Conservation (phyloP, 2,113 vertebrate genomes). For the Ptilonorhynchus violaceus region DNA sequence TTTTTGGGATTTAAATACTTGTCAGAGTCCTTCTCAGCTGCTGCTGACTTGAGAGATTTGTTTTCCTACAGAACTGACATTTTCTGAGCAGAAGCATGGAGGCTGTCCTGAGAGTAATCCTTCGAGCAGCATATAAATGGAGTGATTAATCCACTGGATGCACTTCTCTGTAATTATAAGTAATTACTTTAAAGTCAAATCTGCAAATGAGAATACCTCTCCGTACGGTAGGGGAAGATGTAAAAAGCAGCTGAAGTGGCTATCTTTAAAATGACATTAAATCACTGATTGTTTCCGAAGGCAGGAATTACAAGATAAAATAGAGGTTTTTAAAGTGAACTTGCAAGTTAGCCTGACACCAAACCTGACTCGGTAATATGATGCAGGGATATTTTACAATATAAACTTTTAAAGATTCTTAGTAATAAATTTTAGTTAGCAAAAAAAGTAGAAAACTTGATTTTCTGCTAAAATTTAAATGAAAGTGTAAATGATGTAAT, state of each 20-base stretch:
- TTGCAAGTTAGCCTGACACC: neutral
- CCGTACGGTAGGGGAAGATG: neutral
- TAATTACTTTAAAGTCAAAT: conserved; percentile 53
- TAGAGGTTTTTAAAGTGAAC: neutral
- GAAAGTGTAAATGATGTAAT: neutral
- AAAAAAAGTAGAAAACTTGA: neutral
- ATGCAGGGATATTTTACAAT: neutral
- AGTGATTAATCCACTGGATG: conserved; percentile 47
- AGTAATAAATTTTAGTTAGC: neutral
- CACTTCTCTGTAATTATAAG: conserved; percentile 41
- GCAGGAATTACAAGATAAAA: neutral
- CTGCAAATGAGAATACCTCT: conserved; percentile 41
- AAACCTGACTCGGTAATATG: neutral
- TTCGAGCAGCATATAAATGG: neutral
- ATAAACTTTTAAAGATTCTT: neutral
- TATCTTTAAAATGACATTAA: conserved; percentile 6
- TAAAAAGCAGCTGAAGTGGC: conserved; percentile 28
- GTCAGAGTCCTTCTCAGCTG: neutral
- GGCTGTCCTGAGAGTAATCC: conserved; percentile 27
- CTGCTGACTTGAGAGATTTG: neutral
- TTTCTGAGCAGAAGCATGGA: neutral
- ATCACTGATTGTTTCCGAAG: neutral
- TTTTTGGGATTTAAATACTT: neutral
- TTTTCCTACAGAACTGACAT: conserved; percentile 14
- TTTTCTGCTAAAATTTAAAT: neutral